These are phyloP conservation scores for Lasioglossum morio DNA, from an alignment of 2,888 invertebrate genomes.

Conservation along the genomic window DNA sequence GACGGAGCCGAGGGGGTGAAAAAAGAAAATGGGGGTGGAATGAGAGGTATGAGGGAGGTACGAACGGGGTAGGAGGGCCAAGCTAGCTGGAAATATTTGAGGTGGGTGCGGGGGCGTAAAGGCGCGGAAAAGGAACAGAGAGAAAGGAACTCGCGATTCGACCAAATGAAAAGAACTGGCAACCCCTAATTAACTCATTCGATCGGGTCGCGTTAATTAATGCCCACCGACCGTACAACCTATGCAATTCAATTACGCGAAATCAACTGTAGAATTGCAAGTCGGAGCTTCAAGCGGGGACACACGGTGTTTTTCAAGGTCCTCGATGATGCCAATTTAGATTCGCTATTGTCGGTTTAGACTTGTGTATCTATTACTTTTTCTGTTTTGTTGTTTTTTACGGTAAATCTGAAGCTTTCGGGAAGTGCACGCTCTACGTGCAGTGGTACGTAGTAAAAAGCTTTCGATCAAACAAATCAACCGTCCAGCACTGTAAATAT, in stretches of 20 bases:
- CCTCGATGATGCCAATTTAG: slow-evolving; percentile 6
- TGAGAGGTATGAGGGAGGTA: not conserved
- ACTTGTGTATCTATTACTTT: not conserved
- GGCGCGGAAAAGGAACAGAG: slow-evolving; percentile 1
- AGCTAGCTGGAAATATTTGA: slow-evolving; percentile 8
- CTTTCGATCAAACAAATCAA: not conserved
- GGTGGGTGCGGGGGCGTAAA: not conserved
- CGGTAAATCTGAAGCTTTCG: not conserved
- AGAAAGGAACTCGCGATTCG: slow-evolving; percentile 50
- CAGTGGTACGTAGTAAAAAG: not conserved
- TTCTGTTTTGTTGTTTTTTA: not conserved
- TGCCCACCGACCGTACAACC: slow-evolving; percentile 49
- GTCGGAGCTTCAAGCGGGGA: not conserved
- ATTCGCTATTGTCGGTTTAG: not conserved
- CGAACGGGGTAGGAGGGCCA: not conserved
- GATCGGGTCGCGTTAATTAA: slow-evolving; percentile 67
- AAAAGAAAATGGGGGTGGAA: slow-evolving; percentile 5
- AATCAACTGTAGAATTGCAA: slow-evolving; percentile 39
- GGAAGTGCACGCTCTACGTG: not conserved
- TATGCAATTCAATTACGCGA: slow-evolving; percentile 61
- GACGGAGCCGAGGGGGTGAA: slow-evolving; percentile 16
- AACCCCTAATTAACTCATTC: slow-evolving; percentile 70
- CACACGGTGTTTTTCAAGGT: not conserved
- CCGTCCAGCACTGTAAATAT: not conserved
- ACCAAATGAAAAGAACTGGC: slow-evolving; percentile 60